Conservation (phyloP, 2,113 vertebrate species). For the Oncorhynchus keta region DNA sequence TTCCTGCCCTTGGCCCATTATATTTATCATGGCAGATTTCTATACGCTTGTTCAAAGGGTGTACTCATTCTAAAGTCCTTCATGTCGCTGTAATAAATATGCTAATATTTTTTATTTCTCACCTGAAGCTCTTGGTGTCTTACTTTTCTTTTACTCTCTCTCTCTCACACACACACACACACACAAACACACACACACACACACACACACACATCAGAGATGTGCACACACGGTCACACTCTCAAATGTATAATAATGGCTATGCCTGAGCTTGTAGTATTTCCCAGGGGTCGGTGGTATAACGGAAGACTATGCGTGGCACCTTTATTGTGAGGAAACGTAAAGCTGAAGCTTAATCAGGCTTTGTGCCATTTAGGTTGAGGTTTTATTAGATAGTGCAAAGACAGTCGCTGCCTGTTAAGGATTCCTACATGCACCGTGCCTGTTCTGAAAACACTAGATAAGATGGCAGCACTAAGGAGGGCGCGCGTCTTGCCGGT, state of each 20-base stretch:
- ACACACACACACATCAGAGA: background rate
- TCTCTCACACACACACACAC: background rate
- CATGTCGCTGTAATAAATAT: slow-evolving; percentile 81
- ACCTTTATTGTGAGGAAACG: slow-evolving; percentile 17
- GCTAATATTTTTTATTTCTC: slow-evolving; percentile 82
- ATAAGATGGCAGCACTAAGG: background rate
- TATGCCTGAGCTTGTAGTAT: background rate
- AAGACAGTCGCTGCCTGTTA: slow-evolving; percentile 17
- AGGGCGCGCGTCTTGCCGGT: too few species aligned
- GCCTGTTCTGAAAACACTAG: background rate
- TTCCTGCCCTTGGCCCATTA: slow-evolving; percentile 47
- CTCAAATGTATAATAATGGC: background rate
- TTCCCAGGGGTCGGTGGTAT: slow-evolving; percentile 1
- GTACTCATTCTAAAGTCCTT: slow-evolving; percentile 73
- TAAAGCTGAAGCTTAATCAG: slow-evolving; percentile 23
- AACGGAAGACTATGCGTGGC: slow-evolving; percentile 5
- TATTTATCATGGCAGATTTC: slow-evolving; percentile 60
- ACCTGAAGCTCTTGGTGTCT: slow-evolving; percentile 64
- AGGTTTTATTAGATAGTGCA: slow-evolving; percentile 11
- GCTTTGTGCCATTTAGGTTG: too few species aligned
- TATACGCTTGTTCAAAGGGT: slow-evolving; percentile 70
- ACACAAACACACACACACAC: background rate
- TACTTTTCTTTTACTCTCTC: slow-evolving; percentile 36
- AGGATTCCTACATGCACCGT: too few species aligned
- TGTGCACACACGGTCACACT: background rate